Conservation (phyloP, 2,797 vertebrate species). For the Alfaro cultratus region DNA sequence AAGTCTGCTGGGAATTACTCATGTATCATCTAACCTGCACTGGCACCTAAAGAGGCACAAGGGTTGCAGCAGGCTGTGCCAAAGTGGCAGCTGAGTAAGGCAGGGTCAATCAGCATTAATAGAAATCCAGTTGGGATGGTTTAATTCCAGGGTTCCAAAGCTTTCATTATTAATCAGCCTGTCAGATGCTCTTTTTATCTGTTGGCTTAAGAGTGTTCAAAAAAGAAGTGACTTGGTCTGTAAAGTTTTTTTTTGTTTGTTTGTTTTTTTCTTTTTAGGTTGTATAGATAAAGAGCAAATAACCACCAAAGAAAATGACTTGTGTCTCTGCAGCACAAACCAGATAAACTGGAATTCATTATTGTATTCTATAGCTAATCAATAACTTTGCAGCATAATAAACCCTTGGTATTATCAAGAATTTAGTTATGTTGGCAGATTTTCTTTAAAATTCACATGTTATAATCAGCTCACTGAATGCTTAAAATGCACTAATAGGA, state of each 20-base stretch:
- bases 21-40: conserved; percentile 73
- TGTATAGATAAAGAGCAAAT: conserved; percentile 40
- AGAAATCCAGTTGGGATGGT: conserved; percentile 64
- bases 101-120: conserved; percentile 75
- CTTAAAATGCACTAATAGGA: conserved; percentile 59
- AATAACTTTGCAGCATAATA: conserved; percentile 15
- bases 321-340: conserved; percentile 13
- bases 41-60: conserved; percentile 66
- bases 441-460: conserved; percentile 40
- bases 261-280: conserved; percentile 9
- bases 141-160: conserved; percentile 55
- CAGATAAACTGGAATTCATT: not conserved
- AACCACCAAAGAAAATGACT: conserved; percentile 19
- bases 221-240: conserved; percentile 47
- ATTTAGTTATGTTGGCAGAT: not conserved
- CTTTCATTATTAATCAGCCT: conserved; percentile 76
- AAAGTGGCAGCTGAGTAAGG: conserved; percentile 59
- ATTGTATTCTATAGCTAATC: conserved; percentile 29
- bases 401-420: not conserved
- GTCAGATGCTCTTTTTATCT: conserved; percentile 65
- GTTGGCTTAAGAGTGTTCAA: conserved; percentile 54
- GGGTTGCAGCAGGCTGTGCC: conserved; percentile 58
- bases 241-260: conserved; percentile 23
- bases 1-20: conserved; percentile 75
- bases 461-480: conserved; percentile 64